Evolutionary conservation across 1,140 invertebrate genomes (phyloP), one percentile per base, ranked within the genome.

Genomic region (Chironomus tepperi): DNA sequence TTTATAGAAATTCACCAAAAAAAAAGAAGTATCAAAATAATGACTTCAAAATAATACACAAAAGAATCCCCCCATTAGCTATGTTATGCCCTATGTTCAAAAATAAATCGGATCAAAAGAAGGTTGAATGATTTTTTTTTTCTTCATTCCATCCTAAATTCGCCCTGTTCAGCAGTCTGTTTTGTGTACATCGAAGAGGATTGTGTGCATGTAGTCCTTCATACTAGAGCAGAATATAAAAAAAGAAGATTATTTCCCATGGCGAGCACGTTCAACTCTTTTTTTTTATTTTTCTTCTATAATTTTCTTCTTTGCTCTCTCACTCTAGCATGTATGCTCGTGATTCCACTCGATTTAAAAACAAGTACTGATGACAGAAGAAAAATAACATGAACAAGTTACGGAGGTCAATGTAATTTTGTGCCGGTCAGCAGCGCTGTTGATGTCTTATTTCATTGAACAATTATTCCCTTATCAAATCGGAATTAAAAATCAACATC

Each of bases 181-280:
- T 34, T 34, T 34, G 24, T 34, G 24, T 34, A 34, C 24, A 5
- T 34, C 24, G 24, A 34, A 57, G 47, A 57, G 47, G 47, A 57
- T 57, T 57, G 47, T 57, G 47, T 57, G 47, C 47, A 57, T 57
- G 47, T 57, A 57, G 47, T 57, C 47, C 47, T 57, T 57, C 47
- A 47, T 47, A 15, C 43, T 12, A 47, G 43, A 57, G 47, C 47
- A 57, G 47, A 57, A n/a, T 5, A n/a, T n/a, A 57, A 57, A 47
- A 47, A 57, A 57, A 57, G 47, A 57, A 57, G 47, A 57, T 57
- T 57, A 57, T 57, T 57, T 57, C 47, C 47, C 47, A 57, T 57
- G 12, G 47, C 47, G 47, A 57, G 47, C 47, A 57, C 47, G 47
- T 57, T 57, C 47, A 57, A 57, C 47, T 57, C 47, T 57, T 47